A percentile compares a stretch with the other conserved stretches of the same genome.
Conservation (phyloP, 2,113 vertebrate species). For the Ammodytes dubius region DNA sequence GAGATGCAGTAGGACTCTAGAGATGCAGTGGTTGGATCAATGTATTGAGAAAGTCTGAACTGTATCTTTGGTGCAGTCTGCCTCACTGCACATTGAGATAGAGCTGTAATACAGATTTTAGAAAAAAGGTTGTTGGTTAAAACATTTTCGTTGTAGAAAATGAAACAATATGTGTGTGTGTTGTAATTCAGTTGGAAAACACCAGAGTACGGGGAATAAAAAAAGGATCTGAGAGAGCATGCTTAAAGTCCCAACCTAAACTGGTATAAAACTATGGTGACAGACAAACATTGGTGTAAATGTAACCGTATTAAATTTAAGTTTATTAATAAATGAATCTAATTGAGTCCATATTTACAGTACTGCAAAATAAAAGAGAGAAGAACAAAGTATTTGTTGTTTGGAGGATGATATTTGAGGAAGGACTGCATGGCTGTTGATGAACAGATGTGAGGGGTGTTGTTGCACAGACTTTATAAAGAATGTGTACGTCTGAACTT, state of each 20-base stretch:
- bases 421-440: background rate
- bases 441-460: slow-evolving; percentile 14
- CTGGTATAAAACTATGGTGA: no score
- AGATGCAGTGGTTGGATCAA: slow-evolving; percentile 14
- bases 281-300: background rate
- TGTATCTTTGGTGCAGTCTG: slow-evolving; percentile 29
- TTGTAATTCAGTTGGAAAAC: background rate
- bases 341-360: background rate
- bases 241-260: background rate
- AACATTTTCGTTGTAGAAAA: background rate
- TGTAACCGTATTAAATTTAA: no score
- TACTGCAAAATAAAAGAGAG: background rate
- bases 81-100: slow-evolving; percentile 6
- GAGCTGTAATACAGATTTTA: slow-evolving; percentile 17
- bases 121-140: slow-evolving; percentile 34
- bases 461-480: background rate
- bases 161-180: slow-evolving; percentile 34
- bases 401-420: background rate
- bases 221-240: background rate
- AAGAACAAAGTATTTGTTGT: background rate
- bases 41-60: slow-evolving; percentile 36
- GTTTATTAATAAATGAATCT: background rate
- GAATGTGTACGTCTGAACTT: background rate
- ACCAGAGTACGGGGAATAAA: background rate
- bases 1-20: slow-evolving; percentile 7